Evolutionary conservation across 1,140 invertebrate genomes (phyloP), one percentile per base, ranked within the genome.

Genomic region (Drosophila kurseongensis): DNA sequence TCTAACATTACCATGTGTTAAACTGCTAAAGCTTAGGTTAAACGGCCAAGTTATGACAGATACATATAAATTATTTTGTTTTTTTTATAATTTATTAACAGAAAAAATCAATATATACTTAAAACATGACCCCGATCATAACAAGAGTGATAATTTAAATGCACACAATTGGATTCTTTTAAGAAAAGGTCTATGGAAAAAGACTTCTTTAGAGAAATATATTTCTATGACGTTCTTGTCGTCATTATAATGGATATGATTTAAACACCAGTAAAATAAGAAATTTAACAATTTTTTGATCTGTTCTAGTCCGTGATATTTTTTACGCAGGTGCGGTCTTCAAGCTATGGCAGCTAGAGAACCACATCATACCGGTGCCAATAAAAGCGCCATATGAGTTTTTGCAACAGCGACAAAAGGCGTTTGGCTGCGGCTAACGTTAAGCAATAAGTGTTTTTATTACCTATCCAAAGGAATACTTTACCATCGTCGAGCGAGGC

Each of bases 391-490:
- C 40, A 44, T 62, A 51, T 27, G 27, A 40, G 32, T 48, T 42
- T 38, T 23, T 42, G 29, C 16, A 41, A 59, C 57, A 45, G 60
- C 50, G 38, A 67, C 73, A 50, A 72, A 76, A 38, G 44, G 75
- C 56, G 51, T 77, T 77, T 56, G 74, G 51, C 51, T 77, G 74
- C 51, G 74, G 63, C 23, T 16, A 67, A 57, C 63, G 59, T 57
- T 56, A 52, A 85, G 83, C 84, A 74, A 88, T 89, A 90, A 80
- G 80, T 80, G 55, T 65, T 90, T 89, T 89, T 89, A 89, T 89
- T 69, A 66, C 66, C 80, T 67, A 89, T 78, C 69, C 40, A 63
- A 78, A 14, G 84, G 66, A 66, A 78, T 90, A 90, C 84, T 90
- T 90, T 84, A 89, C 80, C 57, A 44, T 51, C 69, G 59, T 61